Evolutionary conservation across 2,888 invertebrate species (phyloP).

Genomic region (Uloborus plumipes): DNA sequence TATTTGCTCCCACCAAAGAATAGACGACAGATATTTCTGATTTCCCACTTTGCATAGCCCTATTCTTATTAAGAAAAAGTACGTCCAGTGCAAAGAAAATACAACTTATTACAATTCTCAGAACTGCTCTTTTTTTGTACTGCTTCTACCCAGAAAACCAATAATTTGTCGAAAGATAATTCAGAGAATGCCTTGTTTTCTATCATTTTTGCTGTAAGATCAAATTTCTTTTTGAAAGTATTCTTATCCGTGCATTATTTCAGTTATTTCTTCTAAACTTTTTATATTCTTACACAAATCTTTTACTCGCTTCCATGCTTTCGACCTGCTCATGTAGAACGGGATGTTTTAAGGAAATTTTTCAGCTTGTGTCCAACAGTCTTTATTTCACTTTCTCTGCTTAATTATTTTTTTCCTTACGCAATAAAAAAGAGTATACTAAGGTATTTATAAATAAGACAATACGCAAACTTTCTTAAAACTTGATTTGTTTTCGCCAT

Average conservation of each 20-base stretch:
- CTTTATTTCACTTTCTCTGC: slow-evolving; percentile 4
- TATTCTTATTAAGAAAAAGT: neutral
- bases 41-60: neutral
- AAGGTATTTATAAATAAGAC: slow-evolving; percentile 5
- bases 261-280: slow-evolving; percentile 2
- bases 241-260: slow-evolving; percentile 1
- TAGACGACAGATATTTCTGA: neutral
- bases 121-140: slow-evolving; percentile 2
- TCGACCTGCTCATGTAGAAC: slow-evolving; percentile 39
- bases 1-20: too few species aligned
- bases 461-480: slow-evolving; percentile 14
- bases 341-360: slow-evolving; percentile 22
- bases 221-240: neutral
- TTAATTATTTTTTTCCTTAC: neutral
- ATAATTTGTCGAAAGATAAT: slow-evolving; percentile 34
- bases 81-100: neutral
- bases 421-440: slow-evolving; percentile 14
- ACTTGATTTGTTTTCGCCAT: slow-evolving; percentile 24
- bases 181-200: slow-evolving; percentile 21
- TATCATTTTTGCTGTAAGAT: neutral
- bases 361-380: neutral
- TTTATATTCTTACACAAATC: slow-evolving; percentile 45
- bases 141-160: slow-evolving; percentile 18
- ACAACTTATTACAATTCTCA: slow-evolving; percentile 9
- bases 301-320: slow-evolving; percentile 26